These are phyloP conservation scores for Bujurquina vittata DNA, from an alignment of 2,113 vertebrate species.

Conservation along the genomic window DNA sequence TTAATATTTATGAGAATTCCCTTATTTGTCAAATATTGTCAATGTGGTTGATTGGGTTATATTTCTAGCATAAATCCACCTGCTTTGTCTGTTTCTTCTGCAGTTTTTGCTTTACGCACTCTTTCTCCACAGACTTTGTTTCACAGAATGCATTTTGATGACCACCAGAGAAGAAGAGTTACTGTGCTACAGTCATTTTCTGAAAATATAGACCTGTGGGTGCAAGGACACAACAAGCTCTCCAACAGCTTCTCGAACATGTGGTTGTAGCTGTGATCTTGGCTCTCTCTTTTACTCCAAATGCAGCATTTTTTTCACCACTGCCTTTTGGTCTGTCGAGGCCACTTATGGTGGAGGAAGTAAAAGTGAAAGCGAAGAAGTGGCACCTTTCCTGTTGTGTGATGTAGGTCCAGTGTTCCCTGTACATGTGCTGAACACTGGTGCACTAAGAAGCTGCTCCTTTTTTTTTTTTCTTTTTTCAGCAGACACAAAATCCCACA, in stretches of 20 bases:
- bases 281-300: slow-evolving; percentile 22
- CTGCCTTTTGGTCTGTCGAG: slow-evolving; percentile 10
- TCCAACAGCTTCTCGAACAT: slow-evolving; percentile 5
- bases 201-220: slow-evolving; percentile 19
- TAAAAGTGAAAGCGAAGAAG: slow-evolving; percentile 19
- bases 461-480: neutral
- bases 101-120: neutral
- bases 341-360: slow-evolving; percentile 26
- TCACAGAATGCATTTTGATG: slow-evolving; percentile 9
- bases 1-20: neutral
- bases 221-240: neutral
- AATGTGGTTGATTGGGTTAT: neutral
- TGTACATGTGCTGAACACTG: neutral
- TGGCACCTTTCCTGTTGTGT: slow-evolving; percentile 11
- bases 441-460: neutral
- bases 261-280: slow-evolving; percentile 11
- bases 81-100: neutral
- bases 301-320: slow-evolving; percentile 10
- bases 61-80: neutral
- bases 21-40: neutral
- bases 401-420: slow-evolving; percentile 13
- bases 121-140: neutral
- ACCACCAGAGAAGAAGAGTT: neutral
- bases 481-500: neutral
- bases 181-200: slow-evolving; percentile 21